Evolutionary conservation across 1,140 invertebrate species (phyloP).

Genomic region (Drosophila seguyi): DNA sequence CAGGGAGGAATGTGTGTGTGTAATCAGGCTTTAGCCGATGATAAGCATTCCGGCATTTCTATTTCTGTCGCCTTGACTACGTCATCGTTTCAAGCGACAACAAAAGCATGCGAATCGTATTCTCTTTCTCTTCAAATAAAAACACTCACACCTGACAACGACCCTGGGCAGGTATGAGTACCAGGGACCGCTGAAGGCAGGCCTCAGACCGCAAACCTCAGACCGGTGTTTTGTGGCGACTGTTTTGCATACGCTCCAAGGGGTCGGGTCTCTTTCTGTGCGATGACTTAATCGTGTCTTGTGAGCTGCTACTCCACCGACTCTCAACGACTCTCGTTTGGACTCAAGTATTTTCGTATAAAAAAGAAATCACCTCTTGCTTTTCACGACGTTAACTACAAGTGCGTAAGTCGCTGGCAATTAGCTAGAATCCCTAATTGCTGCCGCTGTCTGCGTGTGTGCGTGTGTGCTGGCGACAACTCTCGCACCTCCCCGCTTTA

Average conservation of each 20-base stretch:
- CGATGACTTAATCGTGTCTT: slow-evolving; percentile 76
- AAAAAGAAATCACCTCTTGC: slow-evolving; percentile 68
- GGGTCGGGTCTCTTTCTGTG: slow-evolving; percentile 20
- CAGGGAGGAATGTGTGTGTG: slow-evolving; percentile 59
- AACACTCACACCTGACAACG: slow-evolving; percentile 61
- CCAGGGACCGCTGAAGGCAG: slow-evolving; percentile 27
- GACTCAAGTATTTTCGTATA: slow-evolving; percentile 10
- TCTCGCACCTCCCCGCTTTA: slow-evolving; percentile 66
- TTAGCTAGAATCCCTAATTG: slow-evolving; percentile 47
- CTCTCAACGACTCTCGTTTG: slow-evolving; percentile 8
- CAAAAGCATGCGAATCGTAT: slow-evolving; percentile 39
- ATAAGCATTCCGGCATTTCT: slow-evolving; percentile 36
- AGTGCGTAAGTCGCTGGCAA: slow-evolving; percentile 63
- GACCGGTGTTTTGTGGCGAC: slow-evolving; percentile 39
- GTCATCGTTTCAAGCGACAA: slow-evolving; percentile 67
- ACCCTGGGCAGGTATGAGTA: slow-evolving; percentile 57
- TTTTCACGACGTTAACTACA: slow-evolving; percentile 67
- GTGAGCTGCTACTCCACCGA: slow-evolving; percentile 11
- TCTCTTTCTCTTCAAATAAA: slow-evolving; percentile 38
- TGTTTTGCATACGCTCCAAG: slow-evolving; percentile 60
- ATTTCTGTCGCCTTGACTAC: slow-evolving; percentile 58
- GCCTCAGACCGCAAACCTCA: slow-evolving; percentile 25
- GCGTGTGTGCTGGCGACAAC: slow-evolving; percentile 66
- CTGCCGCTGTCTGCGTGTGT: slow-evolving; percentile 15
- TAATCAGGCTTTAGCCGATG: slow-evolving; percentile 45